Evolutionary conservation across 1,140 invertebrate genomes (phyloP), one percentile per base, ranked within the genome.

Genomic region (Phenacoccus solenopsis): DNA sequence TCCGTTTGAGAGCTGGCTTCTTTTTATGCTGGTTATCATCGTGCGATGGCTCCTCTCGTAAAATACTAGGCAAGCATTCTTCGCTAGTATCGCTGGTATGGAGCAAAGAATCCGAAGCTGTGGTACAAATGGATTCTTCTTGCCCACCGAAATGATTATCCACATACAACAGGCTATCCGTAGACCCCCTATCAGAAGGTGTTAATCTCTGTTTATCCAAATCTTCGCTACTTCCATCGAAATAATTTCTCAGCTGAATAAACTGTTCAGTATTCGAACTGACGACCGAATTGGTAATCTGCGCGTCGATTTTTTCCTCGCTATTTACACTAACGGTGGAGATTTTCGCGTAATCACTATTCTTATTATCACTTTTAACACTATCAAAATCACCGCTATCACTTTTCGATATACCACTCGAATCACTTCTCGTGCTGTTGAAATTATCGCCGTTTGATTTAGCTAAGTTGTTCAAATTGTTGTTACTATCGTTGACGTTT

Each of bases 91-190:
- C 71, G 38, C 70, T 71, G 9, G 72, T 72, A n/a, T 68, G 72
- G 16, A 72, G 49, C 20, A 72, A 24, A 9, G 72, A 72, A 24
- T 72, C 72, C 20, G 72, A 73, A 13, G 72, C 70, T 28, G 68
- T 69, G n/a, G 72, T 73, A 25, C 72, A 69, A 28, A 67, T 38
- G n/a, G 70, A 74, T 68, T 61, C 70, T 57, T 72, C 71, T 59
- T 70, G 71, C n/a, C 20, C 25, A 70, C 69, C 72, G 10, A 24
- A 67, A 38, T 71, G 59, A 64, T 69, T 70, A 56, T 74, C 73
- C 32, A 73, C 72, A 72, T 75, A 73, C 49, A 75, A 61, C 12
- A 75, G 27, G 69, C 74, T 75, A 59, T 75, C 73, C 0, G 72
- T 74, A 13, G 74, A 75, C 32, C 74, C 73, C 71, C 69, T 64